These are phyloP conservation scores for Tympanuchus pallidicinctus DNA, from an alignment of 2,113 vertebrate genomes.

Conservation along the genomic window DNA sequence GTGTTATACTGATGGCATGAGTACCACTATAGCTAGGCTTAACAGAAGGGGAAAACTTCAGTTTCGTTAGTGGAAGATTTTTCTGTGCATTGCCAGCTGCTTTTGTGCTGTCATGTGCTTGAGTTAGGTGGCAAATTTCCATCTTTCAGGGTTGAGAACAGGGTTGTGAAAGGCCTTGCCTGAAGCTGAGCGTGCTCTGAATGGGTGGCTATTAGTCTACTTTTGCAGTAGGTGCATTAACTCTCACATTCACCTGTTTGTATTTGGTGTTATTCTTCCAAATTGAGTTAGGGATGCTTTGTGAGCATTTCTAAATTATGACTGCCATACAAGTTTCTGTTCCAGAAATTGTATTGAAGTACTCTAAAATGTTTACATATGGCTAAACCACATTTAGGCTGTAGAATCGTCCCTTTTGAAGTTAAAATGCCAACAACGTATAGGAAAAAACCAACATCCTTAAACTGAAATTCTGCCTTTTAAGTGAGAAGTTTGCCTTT, in stretches of 20 bases:
- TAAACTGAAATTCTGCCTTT: not conserved
- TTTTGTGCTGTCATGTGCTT: not conserved
- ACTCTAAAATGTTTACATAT: not conserved
- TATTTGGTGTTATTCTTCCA: not conserved
- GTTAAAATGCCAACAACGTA: not conserved
- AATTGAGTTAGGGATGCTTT: not conserved
- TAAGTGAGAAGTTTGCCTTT: not conserved
- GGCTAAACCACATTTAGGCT: not conserved
- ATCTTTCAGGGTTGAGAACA: not conserved
- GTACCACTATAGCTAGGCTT: not conserved
- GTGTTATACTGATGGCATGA: not conserved
- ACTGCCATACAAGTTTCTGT: not conserved
- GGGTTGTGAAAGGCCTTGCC: not conserved
- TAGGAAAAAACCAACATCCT: not conserved
- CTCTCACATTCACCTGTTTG: accelerated
- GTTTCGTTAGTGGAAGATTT: not conserved
- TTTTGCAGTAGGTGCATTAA: not conserved
- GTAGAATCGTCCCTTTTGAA: not conserved
- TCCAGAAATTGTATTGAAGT: not conserved
- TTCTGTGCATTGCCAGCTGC: not conserved
- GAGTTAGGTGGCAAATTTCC: not conserved
- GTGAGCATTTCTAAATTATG: not conserved
- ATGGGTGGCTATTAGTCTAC: not conserved
- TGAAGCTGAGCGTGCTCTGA: not conserved
- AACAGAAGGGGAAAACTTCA: not conserved